Base-by-base conservation (phyloP, 2,113 vertebrate genomes). In the Callionymus lyra region DNA sequence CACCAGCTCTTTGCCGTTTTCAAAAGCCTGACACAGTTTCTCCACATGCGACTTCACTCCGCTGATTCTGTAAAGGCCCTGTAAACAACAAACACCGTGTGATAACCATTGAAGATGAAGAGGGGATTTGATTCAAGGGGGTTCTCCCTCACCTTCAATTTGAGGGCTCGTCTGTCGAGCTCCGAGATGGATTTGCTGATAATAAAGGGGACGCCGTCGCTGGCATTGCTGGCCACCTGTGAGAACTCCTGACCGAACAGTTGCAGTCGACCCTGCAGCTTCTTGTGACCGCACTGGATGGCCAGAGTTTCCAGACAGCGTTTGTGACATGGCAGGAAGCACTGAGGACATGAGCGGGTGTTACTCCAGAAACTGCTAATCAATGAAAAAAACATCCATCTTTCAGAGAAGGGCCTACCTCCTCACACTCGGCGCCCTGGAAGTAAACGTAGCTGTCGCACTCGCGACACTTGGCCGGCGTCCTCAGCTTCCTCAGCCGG, bases 401-500 rank as follows among this genome's bases (percentile, higher is more conserved):
- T 4, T 18, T 9, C 8, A 6, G n/a, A 21, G 6, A 16, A 10
- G 6, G 6, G 8, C 72, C 78, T 57, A 95, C 95, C 89, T 99
- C 93, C 77, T 99, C 94, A 0, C 95, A 99, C 57, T 99, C 95
- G 0, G 92, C 94, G 0, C 95, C 95, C 63, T 97, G 95, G 81
- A 99, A 97, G 72, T 97, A 97, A 19, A 98, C 94, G 0, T 98
- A 97, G 76, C 91, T 97, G 81, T 96, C 95, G 38, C 94, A 99
- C 47, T 97, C 94, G 1, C 95, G 83, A 31, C 95, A 99, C 47
- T 96, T 97, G 12, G 94, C 80, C 0, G 95, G 94, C 0, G 92
- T 66, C 0, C 94, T 88, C 12, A 98, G 86, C 70, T 97, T 97
- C 14, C 93, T 84, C 17, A 99, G 83, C 34, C 87, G 78, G 50